Evolutionary conservation across 2,797 vertebrate species (phyloP).

Genomic region (Percopsis omiscomaycus): DNA sequence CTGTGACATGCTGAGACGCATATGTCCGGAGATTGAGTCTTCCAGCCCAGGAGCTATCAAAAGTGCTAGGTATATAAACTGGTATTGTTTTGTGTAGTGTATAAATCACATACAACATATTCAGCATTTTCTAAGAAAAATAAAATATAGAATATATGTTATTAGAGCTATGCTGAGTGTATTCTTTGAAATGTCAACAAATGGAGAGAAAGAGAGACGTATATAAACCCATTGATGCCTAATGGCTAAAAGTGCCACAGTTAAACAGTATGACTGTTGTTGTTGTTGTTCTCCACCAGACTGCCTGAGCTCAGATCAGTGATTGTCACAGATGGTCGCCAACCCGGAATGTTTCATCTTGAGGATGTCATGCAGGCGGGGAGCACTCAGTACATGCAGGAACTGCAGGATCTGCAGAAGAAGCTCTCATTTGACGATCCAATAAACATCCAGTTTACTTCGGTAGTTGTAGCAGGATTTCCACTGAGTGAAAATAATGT

Average conservation of each 20-base stretch:
- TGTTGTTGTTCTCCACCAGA: slow-evolving; percentile 59
- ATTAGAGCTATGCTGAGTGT: no score
- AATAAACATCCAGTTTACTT: slow-evolving; percentile 95
- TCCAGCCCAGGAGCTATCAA: slow-evolving; percentile 80
- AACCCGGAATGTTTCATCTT: slow-evolving; percentile 82
- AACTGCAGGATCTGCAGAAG: slow-evolving; percentile 79
- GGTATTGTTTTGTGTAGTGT: no score
- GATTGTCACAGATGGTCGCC: slow-evolving; percentile 79
- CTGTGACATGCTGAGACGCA: slow-evolving; percentile 84
- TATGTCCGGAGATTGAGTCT: slow-evolving; percentile 87
- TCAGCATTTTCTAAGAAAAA: neutral
- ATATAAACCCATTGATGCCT: no score
- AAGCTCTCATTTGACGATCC: slow-evolving; percentile 83
- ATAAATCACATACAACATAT: no score
- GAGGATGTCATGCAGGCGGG: slow-evolving; percentile 86
- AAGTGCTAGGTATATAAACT: slow-evolving; percentile 80
- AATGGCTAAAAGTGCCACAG: neutral
- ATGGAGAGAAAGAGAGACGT: neutral
- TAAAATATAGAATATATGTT: neutral
- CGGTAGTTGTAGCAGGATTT: slow-evolving; percentile 67
- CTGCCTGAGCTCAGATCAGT: slow-evolving; percentile 85
- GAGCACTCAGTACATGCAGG: slow-evolving; percentile 69
- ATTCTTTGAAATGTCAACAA: no score
- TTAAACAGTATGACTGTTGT: neutral
- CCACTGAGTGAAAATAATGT: neutral